These are phyloP conservation scores for Xestia rhomboidea DNA, from an alignment of 2,888 invertebrate genomes.

Conservation along the genomic window DNA sequence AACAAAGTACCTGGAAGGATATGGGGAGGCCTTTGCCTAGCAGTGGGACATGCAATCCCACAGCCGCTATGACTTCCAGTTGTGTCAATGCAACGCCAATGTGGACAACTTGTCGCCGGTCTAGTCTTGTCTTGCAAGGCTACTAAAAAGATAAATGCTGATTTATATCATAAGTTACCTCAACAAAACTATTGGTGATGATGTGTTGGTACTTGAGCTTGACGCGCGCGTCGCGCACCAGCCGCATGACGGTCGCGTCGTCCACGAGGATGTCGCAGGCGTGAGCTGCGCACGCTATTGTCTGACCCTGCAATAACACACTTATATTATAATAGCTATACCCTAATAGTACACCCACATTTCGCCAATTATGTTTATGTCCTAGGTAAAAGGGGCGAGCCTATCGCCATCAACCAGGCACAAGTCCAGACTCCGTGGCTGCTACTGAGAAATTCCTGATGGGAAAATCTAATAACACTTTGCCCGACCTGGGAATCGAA, in stretches of 20 bases:
- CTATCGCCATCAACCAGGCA: background rate
- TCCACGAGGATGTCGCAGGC: constrained; percentile 99
- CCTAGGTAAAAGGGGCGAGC: background rate
- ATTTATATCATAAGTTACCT: constrained; percentile 90
- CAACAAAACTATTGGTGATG: constrained; percentile 99
- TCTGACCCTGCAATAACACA: constrained; percentile 92
- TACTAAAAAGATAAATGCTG: too few species aligned
- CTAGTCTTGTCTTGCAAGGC: too few species aligned
- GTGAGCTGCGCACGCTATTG: constrained; percentile 99
- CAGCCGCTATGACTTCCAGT: too few species aligned
- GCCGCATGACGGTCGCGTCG: constrained; percentile 98
- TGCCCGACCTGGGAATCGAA: background rate
- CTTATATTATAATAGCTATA: background rate
- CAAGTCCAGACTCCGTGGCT: background rate
- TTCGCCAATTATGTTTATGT: background rate
- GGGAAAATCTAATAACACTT: background rate
- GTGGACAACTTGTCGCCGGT: too few species aligned
- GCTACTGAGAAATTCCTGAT: background rate
- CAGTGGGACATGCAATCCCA: too few species aligned
- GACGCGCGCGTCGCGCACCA: constrained; percentile 96
- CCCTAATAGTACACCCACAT: background rate
- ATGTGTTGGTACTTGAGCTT: constrained; percentile 98
- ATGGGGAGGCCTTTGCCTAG: too few species aligned
- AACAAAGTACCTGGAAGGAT: too few species aligned
- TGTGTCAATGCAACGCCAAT: too few species aligned